Base-by-base conservation (phyloP, 2,888 invertebrate genomes). In the Liopterus haemorrhoidalis region DNA sequence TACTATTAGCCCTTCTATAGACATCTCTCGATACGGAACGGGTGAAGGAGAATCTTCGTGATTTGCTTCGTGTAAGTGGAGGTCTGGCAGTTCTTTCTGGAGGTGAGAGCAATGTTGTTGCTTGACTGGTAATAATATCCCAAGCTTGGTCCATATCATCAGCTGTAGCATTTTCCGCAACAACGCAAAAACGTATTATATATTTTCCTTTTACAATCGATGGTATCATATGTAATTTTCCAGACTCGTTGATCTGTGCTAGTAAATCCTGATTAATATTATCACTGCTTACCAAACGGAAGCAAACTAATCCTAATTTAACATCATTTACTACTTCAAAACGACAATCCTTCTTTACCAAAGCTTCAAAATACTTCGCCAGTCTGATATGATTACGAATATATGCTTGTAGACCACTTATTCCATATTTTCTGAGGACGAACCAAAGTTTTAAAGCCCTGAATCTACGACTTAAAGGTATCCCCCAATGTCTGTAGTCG, bases 401-500 rank as follows among this genome's bases (percentile, higher is more conserved):
- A 64, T 91, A 88, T 20, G 76, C 73, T 61, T 86, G 87, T n/a
- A 92, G 69, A 0, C 89, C 89, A 19, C 74, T 76, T 1, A 91
- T 74, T 1, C 92, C 92, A 59, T 90, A 91, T 51, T 79, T 79
- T 33, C 91, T 72, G 51, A 82, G 71, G 1, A 90, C 89, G 63
- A 92, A 92, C 91, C 91, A 93, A 11, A 93, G 66, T 62, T 93
- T 93, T 8, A 93, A 68, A 0, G 91, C 79, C 5, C 92, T 74
- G 64, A 93, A 92, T 38, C 91, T 72, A 24, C 91, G 72, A 62
- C 88, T 87, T 32, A 92, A 61, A 0, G 91, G 89, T 48, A 93
- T 87, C 2, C 89, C 88, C 82, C 90, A 93, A 61, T 93, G 90
- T 60, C 82, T 69, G 57, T 81, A 81, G 59, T 83, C 83, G 38